Percentiles rank a stretch among this genome's conserved stretches.
These are phyloP conservation scores for Hetaerina titia DNA, from an alignment of 2,888 invertebrate genomes.

Conservation along the genomic window DNA sequence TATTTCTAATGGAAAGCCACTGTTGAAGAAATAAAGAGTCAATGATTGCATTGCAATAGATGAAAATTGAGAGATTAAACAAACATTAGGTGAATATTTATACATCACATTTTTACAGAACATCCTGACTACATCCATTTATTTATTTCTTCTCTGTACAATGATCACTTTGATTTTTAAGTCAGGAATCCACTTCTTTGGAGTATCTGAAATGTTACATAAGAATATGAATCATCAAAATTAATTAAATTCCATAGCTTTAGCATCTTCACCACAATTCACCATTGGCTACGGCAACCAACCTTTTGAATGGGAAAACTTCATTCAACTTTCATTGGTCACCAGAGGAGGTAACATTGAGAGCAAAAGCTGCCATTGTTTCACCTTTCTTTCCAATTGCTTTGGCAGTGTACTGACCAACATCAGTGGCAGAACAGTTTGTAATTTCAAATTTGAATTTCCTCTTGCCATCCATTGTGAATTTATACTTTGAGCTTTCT, in stretches of 20 bases:
- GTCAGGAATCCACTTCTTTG: conserved; percentile 62
- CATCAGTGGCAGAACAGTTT: conserved; percentile 86
- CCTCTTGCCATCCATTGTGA: conserved; percentile 89
- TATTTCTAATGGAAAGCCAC: neutral
- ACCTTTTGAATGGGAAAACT: conserved; percentile 41
- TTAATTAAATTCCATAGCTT: neutral
- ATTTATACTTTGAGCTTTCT: conserved; percentile 86
- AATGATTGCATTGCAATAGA: conserved; percentile 24
- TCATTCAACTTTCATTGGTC: conserved; percentile 76
- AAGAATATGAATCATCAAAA: neutral
- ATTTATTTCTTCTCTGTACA: conserved; percentile 54
- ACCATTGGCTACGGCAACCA: neutral
- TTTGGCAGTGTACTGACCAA: conserved; percentile 92
- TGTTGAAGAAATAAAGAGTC: conserved; percentile 24
- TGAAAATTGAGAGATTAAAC: conserved; percentile 55
- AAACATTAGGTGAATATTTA: conserved; percentile 59
- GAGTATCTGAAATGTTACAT: neutral
- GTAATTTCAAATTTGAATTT: conserved; percentile 89
- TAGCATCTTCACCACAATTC: neutral
- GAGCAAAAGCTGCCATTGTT: conserved; percentile 90
- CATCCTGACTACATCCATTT: conserved; percentile 46
- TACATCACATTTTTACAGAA: conserved; percentile 66
- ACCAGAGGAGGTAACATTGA: conserved; percentile 85
- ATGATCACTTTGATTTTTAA: conserved; percentile 31
- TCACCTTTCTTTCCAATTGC: conserved; percentile 93